Evolutionary conservation across 2,113 vertebrate genomes (phyloP).

Genomic region (Pachyramphus minor): DNA sequence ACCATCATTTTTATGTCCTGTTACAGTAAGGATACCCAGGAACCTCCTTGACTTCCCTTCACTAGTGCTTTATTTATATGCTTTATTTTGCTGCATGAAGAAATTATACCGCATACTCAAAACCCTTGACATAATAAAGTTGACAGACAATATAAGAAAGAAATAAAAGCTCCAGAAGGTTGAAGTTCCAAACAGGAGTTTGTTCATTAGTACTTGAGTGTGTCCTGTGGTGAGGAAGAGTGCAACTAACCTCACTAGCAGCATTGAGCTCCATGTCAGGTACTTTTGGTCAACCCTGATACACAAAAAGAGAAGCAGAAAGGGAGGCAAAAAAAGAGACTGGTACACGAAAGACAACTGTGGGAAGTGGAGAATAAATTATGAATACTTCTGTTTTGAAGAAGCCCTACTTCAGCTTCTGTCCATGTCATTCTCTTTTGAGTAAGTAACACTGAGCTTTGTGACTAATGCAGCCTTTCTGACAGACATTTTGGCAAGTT

Average conservation of each 20-base stretch:
- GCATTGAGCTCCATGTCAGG: not conserved
- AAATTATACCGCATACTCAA: not conserved
- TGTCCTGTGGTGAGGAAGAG: not conserved
- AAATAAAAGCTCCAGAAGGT: not conserved
- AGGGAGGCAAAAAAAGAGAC: not conserved
- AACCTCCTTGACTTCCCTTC: not conserved
- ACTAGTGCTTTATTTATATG: not conserved
- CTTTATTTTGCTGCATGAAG: not conserved
- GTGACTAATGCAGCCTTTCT: not conserved
- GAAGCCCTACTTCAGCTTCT: not conserved
- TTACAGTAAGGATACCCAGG: not conserved
- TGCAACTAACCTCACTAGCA: not conserved
- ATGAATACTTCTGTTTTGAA: not conserved
- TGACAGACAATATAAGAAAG: not conserved
- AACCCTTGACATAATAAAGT: not conserved
- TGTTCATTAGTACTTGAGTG: not conserved
- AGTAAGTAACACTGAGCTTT: not conserved
- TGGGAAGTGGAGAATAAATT: not conserved
- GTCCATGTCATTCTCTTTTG: not conserved
- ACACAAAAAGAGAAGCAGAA: not conserved
- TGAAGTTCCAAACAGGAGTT: not conserved
- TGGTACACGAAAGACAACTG: not conserved
- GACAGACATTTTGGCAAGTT: not conserved
- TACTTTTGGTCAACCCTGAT: not conserved
- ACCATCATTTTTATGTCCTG: not conserved